These are phyloP conservation scores for Tachystola acroxantha DNA, from an alignment of 2,888 invertebrate species.

Conservation along the genomic window DNA sequence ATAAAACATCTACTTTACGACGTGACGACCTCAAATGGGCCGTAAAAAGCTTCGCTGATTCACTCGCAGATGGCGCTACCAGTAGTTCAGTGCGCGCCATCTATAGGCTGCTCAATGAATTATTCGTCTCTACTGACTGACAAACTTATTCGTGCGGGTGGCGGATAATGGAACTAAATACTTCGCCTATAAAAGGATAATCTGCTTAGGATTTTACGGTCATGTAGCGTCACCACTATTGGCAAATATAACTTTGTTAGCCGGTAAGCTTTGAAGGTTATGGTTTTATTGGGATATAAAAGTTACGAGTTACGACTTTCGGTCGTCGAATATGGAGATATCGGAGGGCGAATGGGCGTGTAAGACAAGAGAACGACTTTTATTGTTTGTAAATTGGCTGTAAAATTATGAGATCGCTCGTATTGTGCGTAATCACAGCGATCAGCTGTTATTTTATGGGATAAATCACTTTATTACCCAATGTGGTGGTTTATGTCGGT, in stretches of 20 bases:
- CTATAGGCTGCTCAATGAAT: conserved; percentile 34
- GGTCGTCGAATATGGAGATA: conserved; percentile 71
- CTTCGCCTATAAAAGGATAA: background rate
- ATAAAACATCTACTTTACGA: conserved; percentile 70
- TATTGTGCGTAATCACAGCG: conserved; percentile 70
- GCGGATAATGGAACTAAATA: background rate
- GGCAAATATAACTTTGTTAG: conserved; percentile 1
- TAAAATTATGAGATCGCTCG: conserved; percentile 76
- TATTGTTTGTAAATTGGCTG: conserved; percentile 80
- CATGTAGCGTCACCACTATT: background rate
- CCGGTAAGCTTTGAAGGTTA: conserved; percentile 34
- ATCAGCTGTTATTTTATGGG: conserved; percentile 74
- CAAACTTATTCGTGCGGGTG: background rate
- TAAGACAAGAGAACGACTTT: conserved; percentile 74
- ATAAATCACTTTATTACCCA: conserved; percentile 68
- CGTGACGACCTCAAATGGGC: conserved; percentile 61
- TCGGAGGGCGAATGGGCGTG: conserved; percentile 70
- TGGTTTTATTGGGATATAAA: conserved; percentile 76
- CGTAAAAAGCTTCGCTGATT: conserved; percentile 61
- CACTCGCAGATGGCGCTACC: conserved; percentile 65
- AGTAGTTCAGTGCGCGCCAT: conserved; percentile 48
- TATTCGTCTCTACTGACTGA: background rate
- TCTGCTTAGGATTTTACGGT: background rate
- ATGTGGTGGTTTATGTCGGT: conserved; percentile 52
- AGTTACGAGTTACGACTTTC: conserved; percentile 67